Evolutionary conservation across 2,888 invertebrate genomes (phyloP), one percentile per base, ranked within the genome.

Genomic region (Colletes collaris): DNA sequence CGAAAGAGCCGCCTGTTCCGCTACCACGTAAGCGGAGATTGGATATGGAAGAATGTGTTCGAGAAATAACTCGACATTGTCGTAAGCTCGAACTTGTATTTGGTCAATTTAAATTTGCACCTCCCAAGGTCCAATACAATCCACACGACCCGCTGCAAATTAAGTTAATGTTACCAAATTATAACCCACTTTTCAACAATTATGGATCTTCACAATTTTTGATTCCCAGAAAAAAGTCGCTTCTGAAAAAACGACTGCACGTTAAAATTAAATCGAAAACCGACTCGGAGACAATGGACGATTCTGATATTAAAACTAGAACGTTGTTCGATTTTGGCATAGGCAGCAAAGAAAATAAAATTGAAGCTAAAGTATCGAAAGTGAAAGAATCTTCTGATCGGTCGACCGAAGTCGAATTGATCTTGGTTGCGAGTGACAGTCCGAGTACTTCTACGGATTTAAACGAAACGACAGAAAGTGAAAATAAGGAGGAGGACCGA

Each of bases 1-100:
- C 97, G 0, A 95, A 96, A 88, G 96, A 93, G 0, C 92, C 93
- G 0, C 93, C 93, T 3, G 88, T 88, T 3, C 88, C 90, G 0
- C 78, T 90, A 3, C 90, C 92, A 0, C 90, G 91, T 2, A 92
- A 92, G 55, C 88, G 91, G 19, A 92, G 90, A 58, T 62, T 88
- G 27, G 92, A 92, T 46, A 90, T 93, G 90, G 91, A 91, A 27
- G 89, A 90, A 16, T 92, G 92, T 40, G 88, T 93, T 1, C 87
- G 84, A 35, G 93, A 93, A 73, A 91, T 93, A 44, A 90, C 90
- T 35, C 90, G 90, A 0, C 92, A 93, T 46, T 90, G 90, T 70
- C 87, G 88, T 13, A 92, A 92, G 44, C 86, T 93, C 2, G 91
- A 91, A 56, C 81, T 89, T 40, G 89, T 88, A 4, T 93, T 92